Evolutionary conservation across 1,140 invertebrate species (phyloP), one percentile per base, ranked within the genome.

Genomic region (Neodiprion virginianus): DNA sequence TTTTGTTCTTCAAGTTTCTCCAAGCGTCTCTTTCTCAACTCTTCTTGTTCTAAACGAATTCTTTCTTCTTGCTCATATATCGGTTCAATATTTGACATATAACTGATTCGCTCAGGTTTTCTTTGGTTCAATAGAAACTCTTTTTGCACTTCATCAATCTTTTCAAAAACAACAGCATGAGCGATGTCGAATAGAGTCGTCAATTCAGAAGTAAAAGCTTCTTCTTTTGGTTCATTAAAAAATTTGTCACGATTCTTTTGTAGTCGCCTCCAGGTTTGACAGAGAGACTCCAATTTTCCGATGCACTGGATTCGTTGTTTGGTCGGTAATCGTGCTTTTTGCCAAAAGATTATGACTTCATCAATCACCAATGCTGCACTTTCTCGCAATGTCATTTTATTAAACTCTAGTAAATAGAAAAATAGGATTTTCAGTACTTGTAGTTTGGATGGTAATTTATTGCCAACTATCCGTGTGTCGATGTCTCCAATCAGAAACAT

Each of bases 391-490:
- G 7, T 10, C 1, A 10, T 48, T 66, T 72, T 66, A 8, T 66
- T 8, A 10, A 53, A 21, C 17, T 21, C 49, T 1, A 61, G 71
- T 23, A 48, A 40, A 47, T 72, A 28, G 48, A 11, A 65, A 65
- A 72, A 72, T 7, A 72, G 48, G 11, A 72, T 40, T 40, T 53
- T 50, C 21, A 72, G 17, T 21, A 21, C 17, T 21, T 21, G 17
- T 21, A 21, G 17, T 21, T 21, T 21, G n/a, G 23, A 71, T 12
- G 23, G 71, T 10, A n/a, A 12, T 8, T 72, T 72, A 28, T 17
- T 72, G 50, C 10, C 89, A 48, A 86, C 89, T 72, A 87, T 91
- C 4, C 84, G 10, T 66, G 21, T n/a, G 21, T n/a, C 14, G 21
- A n/a, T 66, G 21, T 4, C 21, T n/a, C 9, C 14, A 7, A n/a